Percentiles rank a stretch among this genome's conserved stretches.
Evolutionary conservation across 2,797 vertebrate species (phyloP).

Genomic region (Salarias fasciatus): DNA sequence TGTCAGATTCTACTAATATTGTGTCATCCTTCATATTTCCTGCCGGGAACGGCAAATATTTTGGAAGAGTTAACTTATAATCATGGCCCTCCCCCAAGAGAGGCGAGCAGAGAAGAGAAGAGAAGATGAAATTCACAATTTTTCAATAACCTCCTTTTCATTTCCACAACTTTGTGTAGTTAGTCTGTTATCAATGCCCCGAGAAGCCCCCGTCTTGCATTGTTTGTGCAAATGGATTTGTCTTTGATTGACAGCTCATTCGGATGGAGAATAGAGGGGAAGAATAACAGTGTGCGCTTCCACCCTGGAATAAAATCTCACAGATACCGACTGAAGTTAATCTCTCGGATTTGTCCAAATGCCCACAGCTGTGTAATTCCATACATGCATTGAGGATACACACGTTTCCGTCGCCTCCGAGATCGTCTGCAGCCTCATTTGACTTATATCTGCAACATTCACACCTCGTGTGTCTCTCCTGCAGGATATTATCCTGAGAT

Average conservation of each 20-base stretch:
- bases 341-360: not conserved
- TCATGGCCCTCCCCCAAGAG: slow-evolving; percentile 25
- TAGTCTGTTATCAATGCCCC: slow-evolving; percentile 42
- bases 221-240: slow-evolving; percentile 48
- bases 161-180: slow-evolving; percentile 30
- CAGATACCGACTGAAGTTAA: slow-evolving; percentile 6
- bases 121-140: slow-evolving; percentile 46
- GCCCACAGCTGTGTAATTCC: too few relatives aligned
- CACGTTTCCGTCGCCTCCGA: not conserved
- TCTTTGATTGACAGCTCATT: slow-evolving; percentile 63
- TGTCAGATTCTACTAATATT: slow-evolving; percentile 16
- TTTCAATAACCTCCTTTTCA: slow-evolving; percentile 50
- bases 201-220: slow-evolving; percentile 17
- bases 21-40: slow-evolving; percentile 37
- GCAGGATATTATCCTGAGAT: slow-evolving; percentile 63
- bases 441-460: slow-evolving; percentile 35
- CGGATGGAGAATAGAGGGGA: slow-evolving; percentile 24
- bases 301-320: slow-evolving; percentile 21
- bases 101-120: slow-evolving; percentile 25
- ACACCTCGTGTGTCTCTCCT: slow-evolving; percentile 46
- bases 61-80: slow-evolving; percentile 32
- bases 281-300: slow-evolving; percentile 40
- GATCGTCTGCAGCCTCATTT: slow-evolving; percentile 5
- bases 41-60: slow-evolving; percentile 26
- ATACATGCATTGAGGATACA: too few relatives aligned